Percentiles rank a stretch among this genome's conserved stretches.
Evolutionary conservation across 2,797 vertebrate species (phyloP).

Genomic region (Sebastes iracundus): DNA sequence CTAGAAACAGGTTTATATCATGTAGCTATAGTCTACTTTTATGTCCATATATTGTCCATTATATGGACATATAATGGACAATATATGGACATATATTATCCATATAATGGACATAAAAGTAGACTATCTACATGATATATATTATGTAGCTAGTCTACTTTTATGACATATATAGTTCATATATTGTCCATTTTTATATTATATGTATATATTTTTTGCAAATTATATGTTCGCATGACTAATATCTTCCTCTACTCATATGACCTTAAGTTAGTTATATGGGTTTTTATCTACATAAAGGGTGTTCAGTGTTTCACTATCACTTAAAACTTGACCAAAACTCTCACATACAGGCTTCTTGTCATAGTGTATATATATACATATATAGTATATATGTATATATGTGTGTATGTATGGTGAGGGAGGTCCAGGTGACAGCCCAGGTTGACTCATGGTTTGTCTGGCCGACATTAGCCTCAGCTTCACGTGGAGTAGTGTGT

Average conservation of each 20-base stretch:
- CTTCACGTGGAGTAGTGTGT: constrained; percentile 62
- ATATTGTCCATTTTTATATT: neutral
- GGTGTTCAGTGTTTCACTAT: neutral
- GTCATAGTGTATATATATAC: neutral
- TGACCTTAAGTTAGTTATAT: neutral
- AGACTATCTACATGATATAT: too few species aligned
- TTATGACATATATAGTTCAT: too few species aligned
- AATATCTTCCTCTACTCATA: too few species aligned
- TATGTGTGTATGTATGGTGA: neutral
- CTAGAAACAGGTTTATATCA: neutral
- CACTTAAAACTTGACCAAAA: neutral
- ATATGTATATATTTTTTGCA: neutral
- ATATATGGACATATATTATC: too few species aligned
- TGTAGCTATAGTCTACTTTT: neutral
- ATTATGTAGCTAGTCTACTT: too few species aligned
- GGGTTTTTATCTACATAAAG: neutral
- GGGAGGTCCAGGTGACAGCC: constrained; percentile 24
- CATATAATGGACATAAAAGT: too few species aligned
- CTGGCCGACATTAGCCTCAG: constrained; percentile 51
- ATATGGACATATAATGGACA: too few species aligned
- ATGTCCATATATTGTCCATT: neutral
- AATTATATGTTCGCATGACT: too few species aligned
- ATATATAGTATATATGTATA: neutral
- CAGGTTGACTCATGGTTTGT: neutral
- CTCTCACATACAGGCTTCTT: accelerated